Base-by-base conservation (phyloP, 2,888 invertebrate genomes). In the Patella depressa region DNA sequence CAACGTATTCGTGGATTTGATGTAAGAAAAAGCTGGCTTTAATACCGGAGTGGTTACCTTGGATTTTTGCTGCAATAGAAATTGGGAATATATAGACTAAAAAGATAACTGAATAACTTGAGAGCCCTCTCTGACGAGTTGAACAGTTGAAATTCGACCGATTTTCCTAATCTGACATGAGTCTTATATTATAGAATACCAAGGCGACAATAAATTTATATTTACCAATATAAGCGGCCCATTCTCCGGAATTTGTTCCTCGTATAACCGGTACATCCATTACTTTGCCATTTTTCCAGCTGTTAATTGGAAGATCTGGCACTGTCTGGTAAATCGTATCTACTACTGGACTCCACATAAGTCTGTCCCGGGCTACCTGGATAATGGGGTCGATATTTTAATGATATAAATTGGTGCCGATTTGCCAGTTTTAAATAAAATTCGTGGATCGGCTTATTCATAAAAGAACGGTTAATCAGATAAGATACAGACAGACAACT, bases 221-320 rank as follows among this genome's bases (percentile, higher is more conserved):
- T 24, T 65, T 65, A 65, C 65, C 65, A 65, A 65, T 14, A 65
- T 19, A 5, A 14, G 24, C 19, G 3, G 65, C 65, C 65, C 19
- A 65, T 65, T 65, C 65, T 12, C 65, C 65, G 24, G 19, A 24
- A 24, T 65, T 65, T 19, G 65, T 65, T 12, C 65, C 65, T 65
- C 65, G 19, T 12, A 65, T 65, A 24, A 65, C 65, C 24, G 65
- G 65, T 12, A 65, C 24, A 65, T 65, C 65, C 15, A 65, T 24
- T 65, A 65, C 65, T 11, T 65, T 65, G 19, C 65, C 65, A 24
- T 65, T 65, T 24, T 19, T 65, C 65, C 65, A 65, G 24, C 65
- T 65, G 19, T 65, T 65, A 19, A 65, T 65, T 3, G 65, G 65
- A 24, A 65, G 24, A 24, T 65, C 65, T 11, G 65, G 65, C 19